These are phyloP conservation scores for Contarinia nasturtii DNA, from an alignment of 1,140 invertebrate genomes.

Conservation along the genomic window DNA sequence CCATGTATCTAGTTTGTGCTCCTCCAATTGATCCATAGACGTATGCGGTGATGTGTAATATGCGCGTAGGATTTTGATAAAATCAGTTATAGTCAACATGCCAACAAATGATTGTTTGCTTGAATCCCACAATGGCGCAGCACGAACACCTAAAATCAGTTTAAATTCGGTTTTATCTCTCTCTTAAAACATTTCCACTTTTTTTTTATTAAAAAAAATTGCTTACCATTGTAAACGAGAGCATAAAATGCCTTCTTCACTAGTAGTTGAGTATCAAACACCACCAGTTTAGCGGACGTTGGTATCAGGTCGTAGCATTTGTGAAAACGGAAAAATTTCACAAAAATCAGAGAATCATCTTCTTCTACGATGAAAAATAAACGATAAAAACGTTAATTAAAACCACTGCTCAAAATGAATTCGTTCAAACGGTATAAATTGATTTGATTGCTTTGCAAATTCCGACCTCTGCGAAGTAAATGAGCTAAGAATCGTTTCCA, in stretches of 20 bases:
- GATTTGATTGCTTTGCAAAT: constrained; percentile 3
- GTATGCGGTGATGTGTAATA: constrained; percentile 87
- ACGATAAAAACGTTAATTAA: neutral
- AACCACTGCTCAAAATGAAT: neutral
- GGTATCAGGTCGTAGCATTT: constrained; percentile 99
- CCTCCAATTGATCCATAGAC: constrained; percentile 89
- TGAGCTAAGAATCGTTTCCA: constrained; percentile 53
- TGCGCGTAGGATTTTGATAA: constrained; percentile 96
- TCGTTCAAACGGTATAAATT: neutral
- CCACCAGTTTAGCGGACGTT: constrained; percentile 94
- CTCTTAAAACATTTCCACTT: no score
- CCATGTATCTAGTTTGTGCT: constrained; percentile 94
- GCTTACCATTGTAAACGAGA: constrained; percentile 89
- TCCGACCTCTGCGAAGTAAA: constrained; percentile 47
- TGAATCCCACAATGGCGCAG: constrained; percentile 94
- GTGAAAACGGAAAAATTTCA: constrained; percentile 98
- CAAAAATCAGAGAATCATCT: constrained; percentile 89
- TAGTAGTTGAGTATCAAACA: constrained; percentile 96
- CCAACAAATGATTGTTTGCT: constrained; percentile 77
- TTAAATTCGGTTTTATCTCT: no score
- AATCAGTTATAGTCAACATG: constrained; percentile 99
- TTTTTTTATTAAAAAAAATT: no score
- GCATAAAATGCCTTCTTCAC: constrained; percentile 99
- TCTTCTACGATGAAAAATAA: constrained; percentile 62
- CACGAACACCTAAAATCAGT: constrained; percentile 57